These are phyloP conservation scores for Ophioderma brevispina DNA, from an alignment of 35 echinoderm and acorn worm genomes.

Conservation along the genomic window DNA sequence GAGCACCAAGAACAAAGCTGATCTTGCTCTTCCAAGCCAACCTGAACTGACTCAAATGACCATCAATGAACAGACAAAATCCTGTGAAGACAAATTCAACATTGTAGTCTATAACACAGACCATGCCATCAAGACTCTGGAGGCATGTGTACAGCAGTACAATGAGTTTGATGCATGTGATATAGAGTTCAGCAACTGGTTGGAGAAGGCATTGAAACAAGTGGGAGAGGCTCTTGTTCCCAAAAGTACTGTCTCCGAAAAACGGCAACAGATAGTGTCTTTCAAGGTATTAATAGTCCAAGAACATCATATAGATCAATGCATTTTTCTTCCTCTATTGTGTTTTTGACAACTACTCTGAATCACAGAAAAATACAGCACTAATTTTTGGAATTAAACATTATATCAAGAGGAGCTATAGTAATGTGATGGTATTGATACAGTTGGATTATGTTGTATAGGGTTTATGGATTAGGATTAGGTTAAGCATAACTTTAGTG, in stretches of 20 bases:
- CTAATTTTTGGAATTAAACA: no score
- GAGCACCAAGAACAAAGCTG: neutral
- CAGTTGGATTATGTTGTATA: no score
- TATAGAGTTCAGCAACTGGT: neutral
- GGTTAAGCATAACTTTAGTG: no score
- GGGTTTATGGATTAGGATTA: no score
- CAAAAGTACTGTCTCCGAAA: neutral
- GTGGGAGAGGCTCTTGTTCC: neutral
- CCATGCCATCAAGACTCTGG: constrained; percentile 18
- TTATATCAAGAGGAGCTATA: no score
- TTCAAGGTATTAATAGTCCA: constrained; percentile 45
- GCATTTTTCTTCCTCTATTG: no score
- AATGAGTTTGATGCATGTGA: constrained; percentile 39
- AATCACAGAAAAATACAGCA: no score
- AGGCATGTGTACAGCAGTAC: constrained; percentile 37
- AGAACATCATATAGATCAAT: no score
- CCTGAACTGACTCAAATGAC: neutral
- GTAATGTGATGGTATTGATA: no score
- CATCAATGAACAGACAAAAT: neutral
- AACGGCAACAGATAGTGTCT: neutral
- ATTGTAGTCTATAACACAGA: neutral
- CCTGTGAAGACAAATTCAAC: neutral
- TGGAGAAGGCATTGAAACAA: neutral
- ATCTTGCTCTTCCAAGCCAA: neutral
- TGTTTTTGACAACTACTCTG: no score